Conservation (phyloP, 2,797 vertebrate genomes). For the Rhinichthys osculus region DNA sequence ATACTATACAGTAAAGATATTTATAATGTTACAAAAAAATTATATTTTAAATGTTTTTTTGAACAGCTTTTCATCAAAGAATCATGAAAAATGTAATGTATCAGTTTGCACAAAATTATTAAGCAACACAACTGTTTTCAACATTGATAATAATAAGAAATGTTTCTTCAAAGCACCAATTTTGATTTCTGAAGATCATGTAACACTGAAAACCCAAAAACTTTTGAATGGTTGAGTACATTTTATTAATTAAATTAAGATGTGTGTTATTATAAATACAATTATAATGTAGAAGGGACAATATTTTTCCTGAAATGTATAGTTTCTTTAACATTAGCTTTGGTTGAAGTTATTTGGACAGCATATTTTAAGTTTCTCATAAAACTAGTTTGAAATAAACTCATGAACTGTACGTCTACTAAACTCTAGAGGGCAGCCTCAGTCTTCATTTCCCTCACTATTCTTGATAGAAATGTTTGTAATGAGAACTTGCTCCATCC, state of each 20-base stretch:
- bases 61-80: neutral
- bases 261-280: neutral
- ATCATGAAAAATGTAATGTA: neutral
- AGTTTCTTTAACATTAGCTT: neutral
- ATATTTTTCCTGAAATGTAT: neutral
- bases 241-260: neutral
- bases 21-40: neutral
- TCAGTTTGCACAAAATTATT: neutral
- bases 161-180: neutral
- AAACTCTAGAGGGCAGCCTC: conserved; percentile 44
- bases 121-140: neutral
- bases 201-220: neutral
- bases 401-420: neutral
- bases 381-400: neutral
- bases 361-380: neutral
- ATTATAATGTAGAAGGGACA: neutral
- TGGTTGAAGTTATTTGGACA: neutral
- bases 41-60: neutral
- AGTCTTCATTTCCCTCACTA: neutral
- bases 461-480: neutral
- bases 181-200: neutral
- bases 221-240: neutral
- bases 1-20: too few relatives aligned
- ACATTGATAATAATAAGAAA: neutral
- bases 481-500: neutral